phyloP scores from a whole-genome alignment of 1,140 invertebrate species.

The Medauroidea extradentata region DNA sequence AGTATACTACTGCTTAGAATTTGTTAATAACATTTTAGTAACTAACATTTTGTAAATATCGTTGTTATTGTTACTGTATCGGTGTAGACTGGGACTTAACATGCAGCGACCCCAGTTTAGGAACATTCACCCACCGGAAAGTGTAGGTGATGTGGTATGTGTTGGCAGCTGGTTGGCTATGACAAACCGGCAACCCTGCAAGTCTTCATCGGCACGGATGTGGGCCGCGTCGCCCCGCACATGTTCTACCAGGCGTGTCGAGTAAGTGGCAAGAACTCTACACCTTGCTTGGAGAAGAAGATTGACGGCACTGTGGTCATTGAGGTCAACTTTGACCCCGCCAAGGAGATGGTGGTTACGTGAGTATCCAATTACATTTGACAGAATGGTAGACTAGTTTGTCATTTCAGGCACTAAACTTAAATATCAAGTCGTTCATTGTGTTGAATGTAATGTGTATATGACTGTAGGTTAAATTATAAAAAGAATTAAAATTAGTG shows the following conservation, averaged over 20 bases:
- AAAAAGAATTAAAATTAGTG: too few relatives aligned
- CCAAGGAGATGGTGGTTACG: constrained; percentile 85
- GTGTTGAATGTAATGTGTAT: too few relatives aligned
- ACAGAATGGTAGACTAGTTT: too few relatives aligned
- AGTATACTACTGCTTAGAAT: too few relatives aligned
- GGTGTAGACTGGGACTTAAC: background rate
- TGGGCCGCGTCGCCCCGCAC: constrained; percentile 79
- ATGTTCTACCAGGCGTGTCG: constrained; percentile 95
- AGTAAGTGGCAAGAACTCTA: constrained; percentile 94
- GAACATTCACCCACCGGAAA: too few relatives aligned
- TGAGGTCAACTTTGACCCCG: constrained; percentile 83
- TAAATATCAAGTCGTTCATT: too few relatives aligned
- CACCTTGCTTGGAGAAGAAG: constrained; percentile 81
- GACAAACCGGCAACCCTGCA: constrained; percentile 79
- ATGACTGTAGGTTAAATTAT: too few relatives aligned
- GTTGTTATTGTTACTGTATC: background rate
- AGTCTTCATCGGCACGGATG: constrained; percentile 91
- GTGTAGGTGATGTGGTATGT: background rate
- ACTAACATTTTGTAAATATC: too few relatives aligned
- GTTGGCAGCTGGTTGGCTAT: constrained; percentile 65
- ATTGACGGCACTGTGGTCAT: constrained; percentile 92
- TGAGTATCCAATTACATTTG: constrained; percentile 36
- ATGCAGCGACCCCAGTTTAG: too few relatives aligned
- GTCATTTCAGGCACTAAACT: too few relatives aligned
- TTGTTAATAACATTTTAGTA: too few relatives aligned